These are phyloP conservation scores for Potamarius usumacintae DNA, from an alignment of 2,113 vertebrate genomes.

Conservation along the genomic window DNA sequence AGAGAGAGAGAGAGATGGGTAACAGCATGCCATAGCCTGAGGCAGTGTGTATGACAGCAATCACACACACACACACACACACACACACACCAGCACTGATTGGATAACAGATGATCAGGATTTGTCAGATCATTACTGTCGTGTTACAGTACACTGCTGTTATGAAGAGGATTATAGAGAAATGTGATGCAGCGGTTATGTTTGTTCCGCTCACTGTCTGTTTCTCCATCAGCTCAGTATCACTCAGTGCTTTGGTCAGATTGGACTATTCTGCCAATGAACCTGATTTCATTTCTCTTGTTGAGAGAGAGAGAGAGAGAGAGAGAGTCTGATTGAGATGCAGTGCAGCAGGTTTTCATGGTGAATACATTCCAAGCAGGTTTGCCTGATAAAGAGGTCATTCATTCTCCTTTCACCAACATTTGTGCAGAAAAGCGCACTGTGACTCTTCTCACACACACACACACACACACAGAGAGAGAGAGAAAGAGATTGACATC, in stretches of 20 bases:
- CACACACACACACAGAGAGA: slow-evolving; percentile 16
- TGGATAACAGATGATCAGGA: slow-evolving; percentile 8
- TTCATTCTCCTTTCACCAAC: slow-evolving; percentile 44
- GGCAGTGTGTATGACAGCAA: slow-evolving; percentile 22
- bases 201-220: neutral
- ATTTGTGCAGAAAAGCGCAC: slow-evolving; percentile 36
- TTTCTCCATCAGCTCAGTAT: slow-evolving; percentile 3
- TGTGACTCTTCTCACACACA: slow-evolving; percentile 37
- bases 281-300: slow-evolving; percentile 10
- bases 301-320: slow-evolving; percentile 19
- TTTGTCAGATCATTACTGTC: slow-evolving; percentile 13
- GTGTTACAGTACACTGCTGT: neutral
- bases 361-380: slow-evolving; percentile 50
- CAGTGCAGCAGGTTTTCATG: slow-evolving; percentile 34
- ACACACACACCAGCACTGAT: neutral
- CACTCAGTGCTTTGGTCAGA: neutral
- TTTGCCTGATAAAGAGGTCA: slow-evolving; percentile 50
- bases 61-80: too few relatives aligned
- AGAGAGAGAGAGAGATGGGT: neutral
- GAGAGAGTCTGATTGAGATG: slow-evolving; percentile 42
- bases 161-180: neutral
- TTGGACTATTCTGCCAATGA: neutral
- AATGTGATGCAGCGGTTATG: neutral
- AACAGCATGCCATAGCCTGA: slow-evolving; percentile 12
- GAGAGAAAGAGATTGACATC: neutral